Evolutionary conservation across 2,797 vertebrate genomes (phyloP).

Genomic region (Syngnathus acus): DNA sequence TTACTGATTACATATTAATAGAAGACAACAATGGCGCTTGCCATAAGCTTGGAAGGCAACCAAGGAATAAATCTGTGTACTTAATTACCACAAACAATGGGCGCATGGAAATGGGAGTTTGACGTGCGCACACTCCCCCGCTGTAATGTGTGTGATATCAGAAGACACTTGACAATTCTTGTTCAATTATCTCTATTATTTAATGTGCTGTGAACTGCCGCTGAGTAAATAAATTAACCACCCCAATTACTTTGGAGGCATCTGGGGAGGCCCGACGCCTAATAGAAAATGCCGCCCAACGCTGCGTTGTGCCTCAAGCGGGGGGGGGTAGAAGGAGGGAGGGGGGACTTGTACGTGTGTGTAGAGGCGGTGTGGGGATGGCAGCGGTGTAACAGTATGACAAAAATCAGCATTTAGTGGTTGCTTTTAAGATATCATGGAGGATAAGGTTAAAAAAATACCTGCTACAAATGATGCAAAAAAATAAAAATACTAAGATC

Average conservation of each 20-base stretch:
- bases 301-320: slow-evolving; percentile 79
- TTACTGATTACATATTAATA: slow-evolving; percentile 99
- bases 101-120: slow-evolving; percentile 99
- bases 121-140: slow-evolving; percentile 98
- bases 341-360: background rate
- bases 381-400: background rate
- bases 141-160: slow-evolving; percentile 99
- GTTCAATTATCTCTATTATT: slow-evolving; percentile 99
- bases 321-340: background rate
- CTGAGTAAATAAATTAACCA: slow-evolving; percentile 99
- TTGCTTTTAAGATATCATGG: background rate
- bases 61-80: slow-evolving; percentile 97
- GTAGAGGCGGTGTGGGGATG: background rate
- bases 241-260: slow-evolving; percentile 99
- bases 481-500: too few species aligned
- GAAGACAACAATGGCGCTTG: slow-evolving; percentile 99
- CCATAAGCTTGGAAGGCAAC: slow-evolving; percentile 99
- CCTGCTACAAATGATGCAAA: background rate
- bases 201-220: slow-evolving; percentile 99
- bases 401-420: background rate
- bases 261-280: slow-evolving; percentile 84
- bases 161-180: slow-evolving; percentile 99
- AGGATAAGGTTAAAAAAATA: background rate
- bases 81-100: slow-evolving; percentile 99
- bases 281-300: slow-evolving; percentile 89